Evolutionary conservation across 2,888 invertebrate genomes (phyloP).

Genomic region (Agonopterix subpropinquella): DNA sequence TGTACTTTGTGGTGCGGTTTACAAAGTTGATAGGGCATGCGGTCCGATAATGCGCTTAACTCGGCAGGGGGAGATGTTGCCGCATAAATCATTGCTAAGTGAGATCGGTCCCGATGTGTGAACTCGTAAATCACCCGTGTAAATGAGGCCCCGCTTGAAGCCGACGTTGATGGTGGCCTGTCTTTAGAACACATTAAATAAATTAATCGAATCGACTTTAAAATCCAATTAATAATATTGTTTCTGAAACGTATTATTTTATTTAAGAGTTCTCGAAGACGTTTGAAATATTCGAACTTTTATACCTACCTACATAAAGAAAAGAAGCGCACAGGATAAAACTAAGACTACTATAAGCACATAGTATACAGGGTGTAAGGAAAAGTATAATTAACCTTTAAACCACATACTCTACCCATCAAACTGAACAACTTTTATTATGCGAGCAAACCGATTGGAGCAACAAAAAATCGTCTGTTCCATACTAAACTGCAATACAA

Average conservation of each 20-base stretch:
- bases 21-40: constrained; percentile 64
- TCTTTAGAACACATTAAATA: constrained; percentile 47
- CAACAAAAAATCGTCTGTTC: no score
- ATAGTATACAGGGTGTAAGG: no score
- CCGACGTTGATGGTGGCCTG: constrained; percentile 52
- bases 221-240: constrained; percentile 21
- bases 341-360: no score
- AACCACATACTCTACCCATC: no score
- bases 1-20: constrained; percentile 25
- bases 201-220: constrained; percentile 43
- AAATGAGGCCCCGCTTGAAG: constrained; percentile 54
- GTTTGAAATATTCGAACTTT: no score
- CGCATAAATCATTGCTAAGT: constrained; percentile 72
- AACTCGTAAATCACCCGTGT: constrained; percentile 70
- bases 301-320: no score
- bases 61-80: constrained; percentile 62
- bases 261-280: no score
- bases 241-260: not conserved
- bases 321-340: no score
- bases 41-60: constrained; percentile 67
- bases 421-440: no score
- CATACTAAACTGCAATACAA: no score
- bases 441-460: no score
- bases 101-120: constrained; percentile 70
- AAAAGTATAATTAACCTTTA: no score